Evolutionary conservation across 2,888 invertebrate species (phyloP).

Genomic region (Cephus pygmeus): DNA sequence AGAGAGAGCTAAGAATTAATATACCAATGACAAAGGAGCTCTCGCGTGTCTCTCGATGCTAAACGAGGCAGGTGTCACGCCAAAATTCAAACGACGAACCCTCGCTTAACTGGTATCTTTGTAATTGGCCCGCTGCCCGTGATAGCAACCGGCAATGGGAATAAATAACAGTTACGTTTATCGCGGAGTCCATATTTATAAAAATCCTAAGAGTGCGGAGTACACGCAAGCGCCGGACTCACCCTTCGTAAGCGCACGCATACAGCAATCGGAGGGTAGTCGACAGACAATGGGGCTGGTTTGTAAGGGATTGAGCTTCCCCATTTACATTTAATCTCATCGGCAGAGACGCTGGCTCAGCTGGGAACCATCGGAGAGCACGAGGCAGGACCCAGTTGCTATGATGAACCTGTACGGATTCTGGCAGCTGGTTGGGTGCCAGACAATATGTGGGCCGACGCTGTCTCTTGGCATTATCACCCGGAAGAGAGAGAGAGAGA

Average conservation of each 20-base stretch:
- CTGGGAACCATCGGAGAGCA: not conserved
- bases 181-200: not conserved
- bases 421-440: constrained; percentile 56
- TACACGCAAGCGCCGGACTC: not conserved
- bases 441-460: constrained; percentile 49
- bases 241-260: not conserved
- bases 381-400: not conserved
- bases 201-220: not conserved
- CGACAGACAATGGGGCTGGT: not conserved
- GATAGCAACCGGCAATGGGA: not conserved
- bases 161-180: not conserved
- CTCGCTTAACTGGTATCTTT: not conserved
- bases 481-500: constrained; percentile 45
- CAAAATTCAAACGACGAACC: not conserved
- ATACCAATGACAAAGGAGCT: not conserved
- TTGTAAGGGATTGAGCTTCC: not conserved
- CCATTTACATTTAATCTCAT: constrained; percentile 30
- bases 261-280: not conserved
- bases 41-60: not conserved
- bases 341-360: not conserved
- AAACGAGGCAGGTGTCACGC: not conserved
- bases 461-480: constrained; percentile 59
- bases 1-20: not conserved
- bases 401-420: constrained; percentile 55
- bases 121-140: not conserved